A percentile compares a stretch with the other conserved stretches of the same genome.
These are phyloP conservation scores for Marmota monax DNA, from an alignment of 2,113 vertebrate species.

Conservation along the genomic window DNA sequence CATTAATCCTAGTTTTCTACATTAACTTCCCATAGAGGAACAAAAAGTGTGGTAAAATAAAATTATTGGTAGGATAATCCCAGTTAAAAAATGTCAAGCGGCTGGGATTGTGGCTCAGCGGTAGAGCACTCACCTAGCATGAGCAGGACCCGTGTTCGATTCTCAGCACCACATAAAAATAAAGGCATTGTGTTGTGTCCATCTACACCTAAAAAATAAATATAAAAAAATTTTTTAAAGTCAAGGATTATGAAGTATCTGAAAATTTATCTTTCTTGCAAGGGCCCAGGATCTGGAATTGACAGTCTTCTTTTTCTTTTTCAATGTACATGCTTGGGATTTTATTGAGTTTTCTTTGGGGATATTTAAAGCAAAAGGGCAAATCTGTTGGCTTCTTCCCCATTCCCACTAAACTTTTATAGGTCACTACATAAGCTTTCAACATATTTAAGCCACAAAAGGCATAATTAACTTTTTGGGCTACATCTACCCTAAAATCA, in stretches of 20 bases:
- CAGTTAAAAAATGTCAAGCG: not conserved
- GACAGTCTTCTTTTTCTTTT: no score
- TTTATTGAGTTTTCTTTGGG: not conserved
- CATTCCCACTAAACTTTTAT: not conserved
- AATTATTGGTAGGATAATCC: not conserved
- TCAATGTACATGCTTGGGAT: not conserved
- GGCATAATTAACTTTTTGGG: not conserved
- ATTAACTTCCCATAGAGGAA: not conserved
- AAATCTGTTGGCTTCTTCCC: not conserved
- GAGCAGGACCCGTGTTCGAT: no score
- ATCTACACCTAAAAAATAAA: no score
- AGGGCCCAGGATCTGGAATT: no score
- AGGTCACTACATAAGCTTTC: not conserved
- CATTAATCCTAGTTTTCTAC: not conserved
- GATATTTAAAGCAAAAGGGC: not conserved
- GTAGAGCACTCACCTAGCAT: no score
- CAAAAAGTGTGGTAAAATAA: not conserved
- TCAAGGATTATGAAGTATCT: no score
- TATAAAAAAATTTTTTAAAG: no score
- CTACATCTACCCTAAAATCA: not conserved
- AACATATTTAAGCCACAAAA: not conserved
- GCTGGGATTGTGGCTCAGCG: no score
- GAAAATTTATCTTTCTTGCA: no score
- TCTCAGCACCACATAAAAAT: no score
- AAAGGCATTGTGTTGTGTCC: no score